Conservation (phyloP, 2,888 invertebrate genomes). For the Saturnia japonica region DNA sequence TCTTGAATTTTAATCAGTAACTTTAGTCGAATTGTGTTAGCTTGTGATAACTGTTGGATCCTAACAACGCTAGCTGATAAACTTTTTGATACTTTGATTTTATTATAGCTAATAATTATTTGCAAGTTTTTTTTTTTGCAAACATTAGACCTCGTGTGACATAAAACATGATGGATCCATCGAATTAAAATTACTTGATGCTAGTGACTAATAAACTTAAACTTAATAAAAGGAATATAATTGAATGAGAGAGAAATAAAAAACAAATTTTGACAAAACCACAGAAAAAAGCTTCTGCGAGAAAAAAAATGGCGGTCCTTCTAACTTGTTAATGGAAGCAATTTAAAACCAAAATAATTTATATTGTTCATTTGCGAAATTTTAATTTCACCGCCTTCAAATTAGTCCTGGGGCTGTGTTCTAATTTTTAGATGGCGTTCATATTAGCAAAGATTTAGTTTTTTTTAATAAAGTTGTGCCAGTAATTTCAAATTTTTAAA, state of each 20-base stretch:
- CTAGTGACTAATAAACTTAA: neutral
- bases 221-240: neutral
- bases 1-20: neutral
- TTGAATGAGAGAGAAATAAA: neutral
- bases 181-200: too few species aligned
- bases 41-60: neutral
- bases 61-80: neutral
- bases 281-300: neutral
- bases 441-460: neutral
- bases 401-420: slow-evolving; percentile 11
- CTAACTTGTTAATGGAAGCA: slow-evolving; percentile 11
- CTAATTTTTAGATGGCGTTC: neutral
- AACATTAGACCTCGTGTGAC: too few species aligned
- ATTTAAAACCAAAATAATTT: slow-evolving; percentile 10
- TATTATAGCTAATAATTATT: neutral
- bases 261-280: neutral
- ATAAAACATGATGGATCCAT: too few species aligned
- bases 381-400: slow-evolving; percentile 13
- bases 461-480: neutral
- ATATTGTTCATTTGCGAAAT: slow-evolving; percentile 9
- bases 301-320: neutral
- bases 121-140: too few species aligned
- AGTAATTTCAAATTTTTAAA: neutral
- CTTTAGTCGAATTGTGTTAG: neutral
- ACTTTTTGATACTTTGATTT: neutral